phyloP scores from a whole-genome alignment of 2,113 vertebrate species.

The Hyla sarda region DNA sequence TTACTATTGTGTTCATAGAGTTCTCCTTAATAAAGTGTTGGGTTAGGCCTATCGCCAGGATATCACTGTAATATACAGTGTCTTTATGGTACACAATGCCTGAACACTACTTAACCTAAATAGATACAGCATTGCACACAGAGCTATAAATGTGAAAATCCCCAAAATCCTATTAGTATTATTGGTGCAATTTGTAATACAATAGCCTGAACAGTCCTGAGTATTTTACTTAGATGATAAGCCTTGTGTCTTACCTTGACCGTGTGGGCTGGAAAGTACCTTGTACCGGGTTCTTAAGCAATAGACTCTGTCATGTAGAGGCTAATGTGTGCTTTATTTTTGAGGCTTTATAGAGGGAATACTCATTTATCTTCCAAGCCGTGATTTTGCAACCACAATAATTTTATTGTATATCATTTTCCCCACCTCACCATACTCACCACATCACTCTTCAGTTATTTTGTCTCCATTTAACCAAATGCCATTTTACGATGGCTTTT shows the following conservation, averaged over 20 bases:
- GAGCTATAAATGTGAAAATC: background rate
- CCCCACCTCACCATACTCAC: background rate
- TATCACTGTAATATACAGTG: background rate
- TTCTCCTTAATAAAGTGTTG: background rate
- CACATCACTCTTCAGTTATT: background rate
- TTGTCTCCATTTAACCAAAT: background rate
- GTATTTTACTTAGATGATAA: background rate
- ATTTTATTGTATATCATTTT: background rate
- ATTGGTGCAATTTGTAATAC: background rate
- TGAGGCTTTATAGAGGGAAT: background rate
- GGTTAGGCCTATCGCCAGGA: background rate
- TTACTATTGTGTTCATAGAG: background rate
- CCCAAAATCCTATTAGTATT: background rate
- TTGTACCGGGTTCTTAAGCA: background rate
- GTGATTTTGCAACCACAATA: background rate
- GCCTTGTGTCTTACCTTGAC: background rate
- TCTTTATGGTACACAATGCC: background rate
- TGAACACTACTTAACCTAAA: background rate
- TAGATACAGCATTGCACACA: background rate
- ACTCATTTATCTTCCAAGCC: background rate
- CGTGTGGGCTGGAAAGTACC: constrained; percentile 1
- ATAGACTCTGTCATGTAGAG: background rate
- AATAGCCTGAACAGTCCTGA: background rate
- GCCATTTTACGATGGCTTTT: background rate
- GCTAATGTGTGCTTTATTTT: background rate